Base-by-base conservation (phyloP, 2,797 vertebrate species). In the Mus minutoides region DNA sequence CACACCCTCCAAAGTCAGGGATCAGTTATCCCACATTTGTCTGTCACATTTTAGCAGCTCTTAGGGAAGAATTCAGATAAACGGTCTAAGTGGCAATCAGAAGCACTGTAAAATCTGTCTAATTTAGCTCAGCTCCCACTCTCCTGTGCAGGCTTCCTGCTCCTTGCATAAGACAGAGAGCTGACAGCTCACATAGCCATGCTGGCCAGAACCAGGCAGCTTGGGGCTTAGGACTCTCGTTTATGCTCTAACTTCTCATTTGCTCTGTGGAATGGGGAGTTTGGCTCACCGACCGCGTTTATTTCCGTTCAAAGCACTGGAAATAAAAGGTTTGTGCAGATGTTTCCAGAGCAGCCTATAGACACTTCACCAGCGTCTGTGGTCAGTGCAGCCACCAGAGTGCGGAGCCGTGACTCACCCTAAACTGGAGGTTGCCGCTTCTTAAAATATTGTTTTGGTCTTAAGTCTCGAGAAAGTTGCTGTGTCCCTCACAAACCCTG, bases 321-420 rank as follows among this genome's bases (percentile, higher is more conserved):
- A 98, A 98, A 98, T 97, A 97, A 98, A 98, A 97, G 98, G 98
- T 94, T 97, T 98, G 96, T 82, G 95, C 96, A 96, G 97, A 94
- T 96, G 94, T 97, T 91, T 98, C 77, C 88, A 97, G 86, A 96
- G 97, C n/a, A 34, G 90, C 96, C 13, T 98, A 98, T 97, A 97
- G 98, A 97, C 94, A 46, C 2, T 93, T 95, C 97, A 93, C 91
- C 97, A 97, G 98, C 89, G 94, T 92, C 88, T 98, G 98, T 96
- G 98, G 98, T 97, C 95, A 91, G 84, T 94, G 97, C 82, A 93
- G 91, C 96, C 92, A 92, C 82, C 56, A 24, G 14, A 54, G 88
- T 96, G 69, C 80, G 94, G 52, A 80, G 87, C 43, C 60, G 22
- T 98, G 98, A 98, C 94, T 98, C 98, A 98, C n/a, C 6, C 91